A percentile compares a stretch with the other conserved stretches of the same genome.
Evolutionary conservation across 2,113 vertebrate species (phyloP).

Genomic region (Toxotes jaculatrix): DNA sequence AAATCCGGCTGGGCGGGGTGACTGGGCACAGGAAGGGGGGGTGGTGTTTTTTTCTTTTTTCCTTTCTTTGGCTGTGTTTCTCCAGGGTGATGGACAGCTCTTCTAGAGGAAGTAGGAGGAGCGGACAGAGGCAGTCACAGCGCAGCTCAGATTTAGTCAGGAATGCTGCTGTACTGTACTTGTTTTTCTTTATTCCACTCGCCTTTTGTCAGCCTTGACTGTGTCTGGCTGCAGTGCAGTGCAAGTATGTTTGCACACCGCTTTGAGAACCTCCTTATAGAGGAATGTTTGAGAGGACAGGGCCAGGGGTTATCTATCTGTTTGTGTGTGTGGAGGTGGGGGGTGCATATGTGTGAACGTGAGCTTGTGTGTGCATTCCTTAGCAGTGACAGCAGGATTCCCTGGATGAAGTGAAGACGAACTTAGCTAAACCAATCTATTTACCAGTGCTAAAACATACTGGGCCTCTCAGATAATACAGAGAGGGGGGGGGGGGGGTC

Average conservation of each 20-base stretch:
- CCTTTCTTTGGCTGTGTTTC: slow-evolving; percentile 70
- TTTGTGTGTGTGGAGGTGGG: background rate
- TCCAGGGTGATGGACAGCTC: slow-evolving; percentile 71
- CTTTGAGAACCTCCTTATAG: slow-evolving; percentile 25
- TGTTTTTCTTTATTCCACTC: slow-evolving; percentile 57
- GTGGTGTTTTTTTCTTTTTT: background rate
- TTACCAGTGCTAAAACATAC: slow-evolving; percentile 47
- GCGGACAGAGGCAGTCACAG: slow-evolving; percentile 67
- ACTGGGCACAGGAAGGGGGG: slow-evolving; percentile 58
- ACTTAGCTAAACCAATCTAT: slow-evolving; percentile 22
- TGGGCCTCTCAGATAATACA: slow-evolving; percentile 49
- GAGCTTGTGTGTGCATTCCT: slow-evolving; percentile 68
- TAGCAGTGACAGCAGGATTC: slow-evolving; percentile 76
- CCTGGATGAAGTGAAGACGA: slow-evolving; percentile 59
- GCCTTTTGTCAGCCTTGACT: slow-evolving; percentile 57
- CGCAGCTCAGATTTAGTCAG: slow-evolving; percentile 77
- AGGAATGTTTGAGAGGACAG: slow-evolving; percentile 59
- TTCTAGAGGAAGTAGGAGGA: slow-evolving; percentile 81
- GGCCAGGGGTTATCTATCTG: slow-evolving; percentile 57
- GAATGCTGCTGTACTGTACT: slow-evolving; percentile 83
- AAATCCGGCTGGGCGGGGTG: slow-evolving; percentile 77
- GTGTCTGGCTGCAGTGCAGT: slow-evolving; percentile 45
- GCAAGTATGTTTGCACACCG: slow-evolving; percentile 22
- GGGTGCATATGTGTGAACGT: background rate
- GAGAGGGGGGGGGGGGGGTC: slow-evolving; percentile 8